Evolutionary conservation across 2,113 vertebrate species (phyloP).

Genomic region (Aix galericulata): DNA sequence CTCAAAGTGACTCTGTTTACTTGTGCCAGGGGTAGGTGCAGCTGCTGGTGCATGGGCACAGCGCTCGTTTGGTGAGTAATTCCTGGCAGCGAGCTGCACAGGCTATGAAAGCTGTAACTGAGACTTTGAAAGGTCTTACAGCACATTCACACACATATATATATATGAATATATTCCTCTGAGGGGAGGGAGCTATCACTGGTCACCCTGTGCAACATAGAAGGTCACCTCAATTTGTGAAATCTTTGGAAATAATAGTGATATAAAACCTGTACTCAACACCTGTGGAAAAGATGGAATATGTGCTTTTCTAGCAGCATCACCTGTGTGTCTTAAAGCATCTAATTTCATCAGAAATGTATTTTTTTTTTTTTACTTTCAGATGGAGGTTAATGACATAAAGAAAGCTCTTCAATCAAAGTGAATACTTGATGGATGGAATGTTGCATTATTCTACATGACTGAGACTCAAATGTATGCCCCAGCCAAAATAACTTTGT

Average conservation of each 20-base stretch:
- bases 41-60: neutral
- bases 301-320: neutral
- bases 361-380: neutral
- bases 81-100: neutral
- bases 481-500: slow-evolving; percentile 90
- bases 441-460: slow-evolving; percentile 76
- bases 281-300: neutral
- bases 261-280: neutral
- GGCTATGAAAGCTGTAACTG: neutral
- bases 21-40: neutral
- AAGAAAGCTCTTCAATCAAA: slow-evolving; percentile 96
- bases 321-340: neutral
- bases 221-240: neutral
- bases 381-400: slow-evolving; percentile 98
- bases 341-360: neutral
- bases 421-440: slow-evolving; percentile 79
- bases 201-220: neutral
- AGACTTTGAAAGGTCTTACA: neutral
- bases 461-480: slow-evolving; percentile 79
- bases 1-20: neutral
- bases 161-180: neutral
- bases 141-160: neutral
- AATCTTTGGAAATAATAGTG: neutral
- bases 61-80: neutral
- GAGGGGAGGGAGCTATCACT: neutral